These are phyloP conservation scores for Cathartes aura DNA, from an alignment of 2,113 vertebrate species.

Conservation along the genomic window DNA sequence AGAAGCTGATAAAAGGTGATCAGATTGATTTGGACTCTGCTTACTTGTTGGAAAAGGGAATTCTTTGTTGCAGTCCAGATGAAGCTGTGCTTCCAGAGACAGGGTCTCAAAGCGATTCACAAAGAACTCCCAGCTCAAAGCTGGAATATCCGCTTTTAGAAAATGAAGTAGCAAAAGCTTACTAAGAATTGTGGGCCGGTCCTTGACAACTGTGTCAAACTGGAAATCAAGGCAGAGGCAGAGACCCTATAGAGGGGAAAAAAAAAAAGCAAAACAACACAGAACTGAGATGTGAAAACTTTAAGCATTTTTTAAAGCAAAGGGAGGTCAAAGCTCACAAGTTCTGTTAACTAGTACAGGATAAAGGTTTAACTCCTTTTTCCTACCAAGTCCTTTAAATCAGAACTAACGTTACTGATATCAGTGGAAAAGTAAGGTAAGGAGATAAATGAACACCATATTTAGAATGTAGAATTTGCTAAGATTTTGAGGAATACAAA, in stretches of 20 bases:
- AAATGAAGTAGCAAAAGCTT: constrained; percentile 96
- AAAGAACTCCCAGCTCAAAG: constrained; percentile 99
- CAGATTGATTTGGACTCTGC: constrained; percentile 46
- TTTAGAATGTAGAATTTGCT: background rate
- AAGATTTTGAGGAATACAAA: background rate
- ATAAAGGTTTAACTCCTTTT: background rate
- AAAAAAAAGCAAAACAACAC: background rate
- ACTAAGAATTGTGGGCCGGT: constrained; percentile 95
- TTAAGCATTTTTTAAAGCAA: background rate
- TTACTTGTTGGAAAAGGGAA: constrained; percentile 98
- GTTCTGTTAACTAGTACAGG: background rate
- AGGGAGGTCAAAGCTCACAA: background rate
- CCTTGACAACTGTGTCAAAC: constrained; percentile 97
- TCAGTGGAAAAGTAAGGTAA: background rate
- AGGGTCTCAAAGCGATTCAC: constrained; percentile 98
- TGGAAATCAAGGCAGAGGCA: constrained; percentile 98
- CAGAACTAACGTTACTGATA: background rate
- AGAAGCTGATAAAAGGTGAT: background rate
- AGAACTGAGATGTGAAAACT: background rate
- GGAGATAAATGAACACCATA: background rate
- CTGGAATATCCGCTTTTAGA: constrained; percentile 94
- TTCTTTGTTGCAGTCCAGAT: constrained; percentile 99
- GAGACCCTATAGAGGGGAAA: constrained; percentile 79
- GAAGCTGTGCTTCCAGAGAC: constrained; percentile 97
- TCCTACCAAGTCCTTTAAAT: background rate